Percentiles rank a stretch among this genome's conserved stretches.
phyloP scores from a whole-genome alignment of 2,888 invertebrate genomes.

The Mactromeris polynyma region DNA sequence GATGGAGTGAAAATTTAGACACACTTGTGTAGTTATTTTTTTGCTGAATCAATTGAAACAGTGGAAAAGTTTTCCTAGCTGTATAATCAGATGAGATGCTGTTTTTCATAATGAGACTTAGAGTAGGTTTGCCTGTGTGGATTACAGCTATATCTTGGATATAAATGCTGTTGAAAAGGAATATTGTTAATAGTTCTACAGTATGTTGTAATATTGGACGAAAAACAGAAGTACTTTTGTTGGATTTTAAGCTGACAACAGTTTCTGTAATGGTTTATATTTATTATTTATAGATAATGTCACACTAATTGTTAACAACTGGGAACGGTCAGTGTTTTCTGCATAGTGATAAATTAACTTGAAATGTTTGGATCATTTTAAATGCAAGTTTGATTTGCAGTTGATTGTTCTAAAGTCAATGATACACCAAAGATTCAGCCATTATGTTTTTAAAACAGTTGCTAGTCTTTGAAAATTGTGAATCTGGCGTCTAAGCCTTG shows the following conservation, averaged over 20 bases:
- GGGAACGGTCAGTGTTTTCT: background rate
- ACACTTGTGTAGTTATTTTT: slow-evolving; percentile 4
- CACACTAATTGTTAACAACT: background rate
- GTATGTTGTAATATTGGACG: background rate
- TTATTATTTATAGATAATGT: background rate
- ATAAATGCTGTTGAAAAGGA: background rate
- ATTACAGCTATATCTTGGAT: background rate
- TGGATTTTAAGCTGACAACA: background rate
- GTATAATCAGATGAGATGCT: background rate
- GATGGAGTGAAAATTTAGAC: slow-evolving; percentile 16
- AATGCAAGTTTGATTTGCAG: background rate
- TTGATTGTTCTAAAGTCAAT: background rate
- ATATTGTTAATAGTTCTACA: background rate
- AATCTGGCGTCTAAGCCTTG: slow-evolving; percentile 50
- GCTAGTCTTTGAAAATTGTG: background rate
- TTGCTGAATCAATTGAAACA: slow-evolving; percentile 19
- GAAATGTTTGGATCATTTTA: background rate
- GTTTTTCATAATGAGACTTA: background rate
- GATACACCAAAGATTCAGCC: background rate
- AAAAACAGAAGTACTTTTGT: background rate
- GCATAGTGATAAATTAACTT: background rate
- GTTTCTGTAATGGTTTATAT: background rate
- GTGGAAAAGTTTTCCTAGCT: background rate
- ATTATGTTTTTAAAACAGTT: background rate
- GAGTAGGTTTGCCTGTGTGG: background rate